Percentiles rank a stretch among this genome's conserved stretches.
These are phyloP conservation scores for Hirtodrosophila duncani DNA, from an alignment of 2,888 invertebrate genomes.

Conservation along the genomic window DNA sequence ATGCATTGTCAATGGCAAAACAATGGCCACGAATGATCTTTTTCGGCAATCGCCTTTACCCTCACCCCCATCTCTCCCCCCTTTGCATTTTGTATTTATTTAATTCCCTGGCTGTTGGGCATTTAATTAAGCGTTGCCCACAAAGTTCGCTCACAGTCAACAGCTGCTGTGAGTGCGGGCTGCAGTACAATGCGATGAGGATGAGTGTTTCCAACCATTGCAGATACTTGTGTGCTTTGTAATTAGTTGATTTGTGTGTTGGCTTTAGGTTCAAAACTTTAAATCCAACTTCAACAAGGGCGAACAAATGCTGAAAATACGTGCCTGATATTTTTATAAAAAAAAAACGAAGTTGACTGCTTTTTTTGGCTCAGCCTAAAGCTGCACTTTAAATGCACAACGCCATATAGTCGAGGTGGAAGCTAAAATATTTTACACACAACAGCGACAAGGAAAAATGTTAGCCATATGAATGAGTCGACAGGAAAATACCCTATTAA, in stretches of 20 bases:
- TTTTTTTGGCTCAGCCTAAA: constrained; percentile 4
- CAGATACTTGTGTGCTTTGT: no score
- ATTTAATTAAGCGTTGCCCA: constrained; percentile 62
- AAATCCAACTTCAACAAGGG: constrained; percentile 2
- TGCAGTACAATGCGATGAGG: no score
- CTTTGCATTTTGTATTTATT: constrained; percentile 45
- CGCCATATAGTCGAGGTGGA: constrained; percentile 25
- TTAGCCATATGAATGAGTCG: no score
- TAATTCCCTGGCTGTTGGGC: constrained; percentile 53
- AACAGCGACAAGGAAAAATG: constrained; percentile 21
- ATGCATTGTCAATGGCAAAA: constrained; percentile 55
- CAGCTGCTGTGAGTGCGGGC: constrained; percentile 34
- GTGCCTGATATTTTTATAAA: no score
- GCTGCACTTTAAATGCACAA: constrained; percentile 56
- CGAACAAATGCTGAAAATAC: no score
- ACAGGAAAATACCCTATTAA: no score
- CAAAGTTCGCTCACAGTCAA: constrained; percentile 47
- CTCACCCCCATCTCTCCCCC: not conserved
- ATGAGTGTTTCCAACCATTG: no score
- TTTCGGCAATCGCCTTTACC: not conserved
- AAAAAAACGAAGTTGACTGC: constrained; percentile 24
- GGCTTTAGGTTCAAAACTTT: constrained; percentile 20
- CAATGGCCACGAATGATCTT: constrained; percentile 38
- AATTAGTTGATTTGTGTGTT: constrained; percentile 51
- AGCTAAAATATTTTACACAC: constrained; percentile 40